A percentile compares a stretch with the other conserved stretches of the same genome.
Evolutionary conservation across 2,113 vertebrate genomes (phyloP).

Genomic region (Ctenodactylus gundi): DNA sequence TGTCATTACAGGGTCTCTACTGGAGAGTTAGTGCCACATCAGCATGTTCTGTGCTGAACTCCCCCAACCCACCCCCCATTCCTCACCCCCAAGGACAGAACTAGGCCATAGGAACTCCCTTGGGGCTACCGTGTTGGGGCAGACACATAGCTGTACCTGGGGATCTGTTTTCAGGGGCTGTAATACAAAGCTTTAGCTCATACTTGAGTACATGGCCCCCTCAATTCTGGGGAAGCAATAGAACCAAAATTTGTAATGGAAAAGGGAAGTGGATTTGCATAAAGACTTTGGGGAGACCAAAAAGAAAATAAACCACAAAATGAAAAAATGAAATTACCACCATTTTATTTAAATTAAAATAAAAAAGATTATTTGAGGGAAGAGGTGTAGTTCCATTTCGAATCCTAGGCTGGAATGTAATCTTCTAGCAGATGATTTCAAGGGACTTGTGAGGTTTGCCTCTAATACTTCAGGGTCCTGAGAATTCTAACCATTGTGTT

Average conservation of each 20-base stretch:
- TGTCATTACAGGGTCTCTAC: slow-evolving; percentile 69
- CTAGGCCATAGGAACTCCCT: slow-evolving; percentile 54
- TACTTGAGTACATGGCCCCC: slow-evolving; percentile 41
- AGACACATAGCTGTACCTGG: background rate
- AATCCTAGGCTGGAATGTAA: background rate
- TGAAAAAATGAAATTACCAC: background rate
- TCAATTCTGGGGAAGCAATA: slow-evolving; percentile 15
- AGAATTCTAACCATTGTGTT: background rate
- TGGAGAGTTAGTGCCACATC: slow-evolving; percentile 73
- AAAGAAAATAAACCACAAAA: background rate
- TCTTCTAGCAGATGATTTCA: background rate
- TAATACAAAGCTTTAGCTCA: slow-evolving; percentile 36
- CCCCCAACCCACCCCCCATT: background rate
- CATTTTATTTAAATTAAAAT: slow-evolving; percentile 30
- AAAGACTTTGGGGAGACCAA: background rate
- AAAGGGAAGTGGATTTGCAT: background rate
- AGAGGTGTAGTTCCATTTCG: background rate
- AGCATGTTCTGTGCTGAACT: slow-evolving; percentile 71
- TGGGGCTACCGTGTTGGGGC: slow-evolving; percentile 9
- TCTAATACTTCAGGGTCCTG: background rate
- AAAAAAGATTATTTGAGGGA: background rate
- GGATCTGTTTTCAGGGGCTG: slow-evolving; percentile 43
- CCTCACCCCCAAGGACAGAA: slow-evolving; percentile 18
- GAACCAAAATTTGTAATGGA: slow-evolving; percentile 1
- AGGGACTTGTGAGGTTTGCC: background rate